Percentiles rank a stretch among this genome's conserved stretches.
Conservation (phyloP, 2,888 invertebrate genomes). For the Cheilosia urbana region DNA sequence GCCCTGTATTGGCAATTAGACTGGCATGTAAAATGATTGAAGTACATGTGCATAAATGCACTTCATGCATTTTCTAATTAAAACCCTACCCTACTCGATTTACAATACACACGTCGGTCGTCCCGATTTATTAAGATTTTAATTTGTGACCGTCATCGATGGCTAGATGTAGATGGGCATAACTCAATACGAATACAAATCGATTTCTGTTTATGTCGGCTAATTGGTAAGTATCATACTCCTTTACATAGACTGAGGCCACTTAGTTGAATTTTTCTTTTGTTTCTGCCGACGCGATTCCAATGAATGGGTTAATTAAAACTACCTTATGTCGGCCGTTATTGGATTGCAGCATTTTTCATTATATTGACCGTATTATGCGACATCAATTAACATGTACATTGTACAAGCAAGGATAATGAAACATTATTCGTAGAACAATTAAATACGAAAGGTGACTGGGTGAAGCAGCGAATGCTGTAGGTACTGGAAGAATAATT, state of each 20-base stretch:
- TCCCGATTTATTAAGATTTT: too few relatives aligned
- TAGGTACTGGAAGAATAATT: neutral
- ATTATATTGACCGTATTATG: slow-evolving; percentile 9
- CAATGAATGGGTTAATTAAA: slow-evolving; percentile 31
- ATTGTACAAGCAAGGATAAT: slow-evolving; percentile 1
- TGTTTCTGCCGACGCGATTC: slow-evolving; percentile 9
- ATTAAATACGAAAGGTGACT: neutral
- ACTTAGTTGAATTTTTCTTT: slow-evolving; percentile 11
- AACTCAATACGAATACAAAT: slow-evolving; percentile 28
- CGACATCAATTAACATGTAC: too few relatives aligned
- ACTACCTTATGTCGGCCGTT: neutral
- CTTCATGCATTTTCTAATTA: too few relatives aligned
- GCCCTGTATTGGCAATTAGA: too few relatives aligned
- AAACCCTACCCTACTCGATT: too few relatives aligned
- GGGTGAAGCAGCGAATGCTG: neutral
- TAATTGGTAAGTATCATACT: slow-evolving; percentile 36
- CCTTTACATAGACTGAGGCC: neutral
- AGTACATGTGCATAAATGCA: too few relatives aligned
- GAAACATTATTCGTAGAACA: slow-evolving; percentile 24
- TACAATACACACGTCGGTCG: too few relatives aligned
- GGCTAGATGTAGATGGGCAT: neutral
- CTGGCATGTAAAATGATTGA: too few relatives aligned
- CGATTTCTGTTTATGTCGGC: slow-evolving; percentile 48
- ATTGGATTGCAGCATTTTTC: slow-evolving; percentile 5
- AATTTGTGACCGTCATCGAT: too few relatives aligned